Base-by-base conservation (phyloP, 1,140 invertebrate genomes). In the Papilio dardanus region DNA sequence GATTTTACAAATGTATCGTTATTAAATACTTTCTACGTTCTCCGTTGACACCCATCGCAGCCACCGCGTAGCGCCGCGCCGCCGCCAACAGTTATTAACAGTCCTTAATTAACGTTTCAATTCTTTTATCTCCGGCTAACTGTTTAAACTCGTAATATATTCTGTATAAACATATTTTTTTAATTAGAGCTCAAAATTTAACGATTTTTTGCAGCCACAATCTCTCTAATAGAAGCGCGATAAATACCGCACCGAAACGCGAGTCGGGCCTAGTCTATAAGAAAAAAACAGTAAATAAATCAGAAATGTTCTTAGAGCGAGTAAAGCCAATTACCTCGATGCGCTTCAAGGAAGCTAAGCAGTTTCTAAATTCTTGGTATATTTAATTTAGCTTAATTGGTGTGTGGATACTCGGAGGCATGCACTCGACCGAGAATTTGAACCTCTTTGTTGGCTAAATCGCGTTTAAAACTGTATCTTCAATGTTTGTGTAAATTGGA, bases 341-440 rank as follows among this genome's bases (percentile, higher is more conserved):
- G 90, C 92, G 92, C 89, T 93, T 90, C 88, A 91, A 92, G 90
- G 86, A 92, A 92, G 90, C 86, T 90, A 90, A 90, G 85, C 88
- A 92, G 88, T 93, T 93, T 92, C 92, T 93, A 93, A 92, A 92
- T 93, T 93, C 90, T 92, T 90, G 85, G 90, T 92, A 90, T 89
- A 91, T 92, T 93, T 91, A 91, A 93, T 93, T 91, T 83, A 91
- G 82, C 87, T 91, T 92, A 92, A 93, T 93, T 92, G 88, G 88
- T 90, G 84, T 90, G 88, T 90, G 82, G 81, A 85, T 89, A 88
- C 81, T 84, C 81, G 82, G 81, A 79, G 81, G 86, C 81, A 82
- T 78, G 85, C 86, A 89, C 85, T 86, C 85, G 86, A 89, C 86
- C 88, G 85, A 89, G 86, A 89, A 87, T 87, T 82, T 84, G 81